A percentile compares a stretch with the other conserved stretches of the same genome.
Conservation (phyloP, 2,797 vertebrate species). For the Sandelia bainsii region DNA sequence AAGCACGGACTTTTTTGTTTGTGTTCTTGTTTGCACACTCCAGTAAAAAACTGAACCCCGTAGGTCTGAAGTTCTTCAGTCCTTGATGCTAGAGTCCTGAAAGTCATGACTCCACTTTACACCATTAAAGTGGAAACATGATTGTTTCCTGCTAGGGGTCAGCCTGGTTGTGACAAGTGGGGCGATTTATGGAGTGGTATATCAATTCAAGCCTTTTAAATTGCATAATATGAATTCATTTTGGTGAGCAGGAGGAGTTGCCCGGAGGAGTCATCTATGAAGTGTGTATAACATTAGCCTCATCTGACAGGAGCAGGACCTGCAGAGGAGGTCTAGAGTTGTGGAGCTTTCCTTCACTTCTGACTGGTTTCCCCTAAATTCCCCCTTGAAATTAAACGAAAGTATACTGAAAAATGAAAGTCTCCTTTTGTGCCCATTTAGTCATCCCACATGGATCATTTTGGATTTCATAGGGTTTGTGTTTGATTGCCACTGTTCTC, state of each 20-base stretch:
- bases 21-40: slow-evolving; percentile 16
- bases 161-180: slow-evolving; percentile 45
- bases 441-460: not conserved
- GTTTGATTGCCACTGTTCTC: slow-evolving; percentile 40
- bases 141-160: slow-evolving; percentile 52
- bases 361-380: slow-evolving; percentile 17
- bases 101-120: slow-evolving; percentile 25
- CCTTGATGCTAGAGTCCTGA: slow-evolving; percentile 8
- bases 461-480: slow-evolving; percentile 21
- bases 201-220: slow-evolving; percentile 60
- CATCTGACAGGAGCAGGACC: slow-evolving; percentile 8
- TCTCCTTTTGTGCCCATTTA: slow-evolving; percentile 14
- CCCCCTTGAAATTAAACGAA: not conserved
- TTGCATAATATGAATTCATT: slow-evolving; percentile 53
- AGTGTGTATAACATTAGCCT: slow-evolving; percentile 25
- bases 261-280: slow-evolving; percentile 11
- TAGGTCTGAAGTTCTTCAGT: not conserved
- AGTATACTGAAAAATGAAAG: slow-evolving; percentile 18
- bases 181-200: slow-evolving; percentile 60
- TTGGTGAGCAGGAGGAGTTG: slow-evolving; percentile 5
- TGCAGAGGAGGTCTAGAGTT: not conserved
- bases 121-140: slow-evolving; percentile 22
- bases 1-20: slow-evolving; percentile 11
- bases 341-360: not conserved
- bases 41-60: slow-evolving; percentile 5